phyloP scores from a whole-genome alignment of 1,140 invertebrate genomes.

The Philaenus spumarius region DNA sequence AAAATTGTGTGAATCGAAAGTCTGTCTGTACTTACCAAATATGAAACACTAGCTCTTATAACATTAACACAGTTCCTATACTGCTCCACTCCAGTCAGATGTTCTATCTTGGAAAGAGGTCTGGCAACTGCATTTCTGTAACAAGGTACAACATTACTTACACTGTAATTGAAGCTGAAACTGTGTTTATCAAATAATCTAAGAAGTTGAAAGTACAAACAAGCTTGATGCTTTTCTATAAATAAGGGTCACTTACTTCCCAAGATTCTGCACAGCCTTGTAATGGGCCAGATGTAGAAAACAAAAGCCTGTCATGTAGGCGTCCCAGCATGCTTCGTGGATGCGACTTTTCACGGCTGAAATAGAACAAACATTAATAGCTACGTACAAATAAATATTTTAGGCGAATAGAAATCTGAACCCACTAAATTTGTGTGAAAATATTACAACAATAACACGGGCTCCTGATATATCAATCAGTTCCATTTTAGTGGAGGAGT shows the following conservation, averaged over 20 bases:
- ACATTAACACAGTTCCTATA: slow-evolving; percentile 3
- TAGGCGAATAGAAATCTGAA: too few species aligned
- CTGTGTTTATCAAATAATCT: too few species aligned
- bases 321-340: slow-evolving; percentile 72
- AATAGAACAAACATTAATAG: neutral
- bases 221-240: too few species aligned
- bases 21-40: slow-evolving; percentile 9
- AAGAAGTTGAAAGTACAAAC: too few species aligned
- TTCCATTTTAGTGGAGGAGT: too few species aligned
- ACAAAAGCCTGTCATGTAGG: slow-evolving; percentile 60
- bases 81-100: neutral
- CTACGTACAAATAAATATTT: slow-evolving; percentile 1
- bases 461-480: too few species aligned
- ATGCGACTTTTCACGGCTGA: slow-evolving; percentile 33
- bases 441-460: too few species aligned
- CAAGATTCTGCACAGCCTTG: neutral
- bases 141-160: too few species aligned
- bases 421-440: too few species aligned
- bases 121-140: neutral
- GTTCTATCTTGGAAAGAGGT: neutral
- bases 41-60: neutral
- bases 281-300: slow-evolving; percentile 40
- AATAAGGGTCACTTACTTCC: slow-evolving; percentile 3
- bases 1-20: too few species aligned
- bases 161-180: too few species aligned